These are phyloP conservation scores for Heterodera schachtii DNA, from an alignment of 1,140 invertebrate genomes.

Conservation along the genomic window DNA sequence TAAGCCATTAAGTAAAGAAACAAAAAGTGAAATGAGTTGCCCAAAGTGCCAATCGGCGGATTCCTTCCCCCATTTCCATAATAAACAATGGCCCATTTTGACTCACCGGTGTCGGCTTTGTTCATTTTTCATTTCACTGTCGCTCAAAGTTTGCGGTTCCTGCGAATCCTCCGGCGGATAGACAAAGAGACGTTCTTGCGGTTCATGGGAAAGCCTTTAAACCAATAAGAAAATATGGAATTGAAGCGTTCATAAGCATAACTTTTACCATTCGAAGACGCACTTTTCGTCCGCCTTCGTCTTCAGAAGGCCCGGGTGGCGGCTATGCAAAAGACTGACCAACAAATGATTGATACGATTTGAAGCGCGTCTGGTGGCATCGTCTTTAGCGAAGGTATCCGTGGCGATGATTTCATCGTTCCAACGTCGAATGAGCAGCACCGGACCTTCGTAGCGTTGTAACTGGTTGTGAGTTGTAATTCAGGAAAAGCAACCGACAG, in stretches of 20 bases:
- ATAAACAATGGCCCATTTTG: not conserved
- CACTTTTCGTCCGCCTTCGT: conserved; percentile 30
- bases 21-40: too few species aligned
- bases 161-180: conserved; percentile 21
- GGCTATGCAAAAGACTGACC: conserved; percentile 73
- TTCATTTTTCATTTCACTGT: not conserved
- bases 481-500: not conserved
- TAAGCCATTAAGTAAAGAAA: too few species aligned
- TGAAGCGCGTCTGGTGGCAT: conserved; percentile 71
- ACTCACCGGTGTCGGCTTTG: not conserved
- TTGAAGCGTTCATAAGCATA: not conserved
- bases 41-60: too few species aligned
- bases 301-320: conserved; percentile 40
- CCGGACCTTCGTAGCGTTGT: conserved; percentile 74
- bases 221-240: not conserved
- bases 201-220: conserved; percentile 19
- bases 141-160: not conserved
- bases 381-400: conserved; percentile 66
- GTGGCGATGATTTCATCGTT: conserved; percentile 88
- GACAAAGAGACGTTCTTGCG: conserved; percentile 6
- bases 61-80: too few species aligned
- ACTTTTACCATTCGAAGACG: conserved; percentile 24
- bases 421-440: conserved; percentile 80
- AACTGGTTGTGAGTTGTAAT: conserved; percentile 16
- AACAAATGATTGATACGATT: conserved; percentile 86